Evolutionary conservation across 2,797 vertebrate genomes (phyloP), one percentile per base, ranked within the genome.

Genomic region (Valencia hispanica): DNA sequence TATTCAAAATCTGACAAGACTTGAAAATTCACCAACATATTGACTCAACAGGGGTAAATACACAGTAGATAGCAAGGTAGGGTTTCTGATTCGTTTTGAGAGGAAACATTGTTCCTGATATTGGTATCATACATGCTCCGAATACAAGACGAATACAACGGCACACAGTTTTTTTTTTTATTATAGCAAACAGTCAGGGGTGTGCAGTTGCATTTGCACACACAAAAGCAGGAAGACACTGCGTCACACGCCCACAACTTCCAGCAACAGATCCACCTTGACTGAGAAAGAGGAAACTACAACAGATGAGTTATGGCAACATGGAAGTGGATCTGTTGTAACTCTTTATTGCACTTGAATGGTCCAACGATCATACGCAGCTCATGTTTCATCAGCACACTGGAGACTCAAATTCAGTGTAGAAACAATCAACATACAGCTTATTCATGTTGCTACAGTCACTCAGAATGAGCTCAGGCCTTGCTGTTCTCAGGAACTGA

Each of bases 231-330:
- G 30, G 15, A 30, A 68, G 63, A 63, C 36, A 25, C 68, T 34
- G 50, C 14, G 30, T 72, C 41, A 63, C 36, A 50, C 36, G 12
- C 27, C 20, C 27, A 34, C 20, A 50, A 9, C n/a, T 77, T 74
- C 63, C 41, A 63, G 57, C 27, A 50, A 57, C 5, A 25, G 0
- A 36, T 22, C 4, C 34, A 68, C 39, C 15, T n/a, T 20, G 10
- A 65, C 25, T 69, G 14, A 68, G 27, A 70, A 77, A 74, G 39
- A 74, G 75, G 50, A 80, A 76, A 41, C 39, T 8, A 68, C 39
- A 43, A 15, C 1, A 27, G 25, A 53, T 18, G 4, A 48, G 20
- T 5, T 34, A 30, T 3, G 25, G 17, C 20, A 66, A 69, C 30
- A 43, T 2, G 36, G 18, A 47, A 41, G 1, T 27, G 39, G 25